These are phyloP conservation scores for Uropsilus gracilis DNA, from an alignment of 2,113 vertebrate species.

Conservation along the genomic window DNA sequence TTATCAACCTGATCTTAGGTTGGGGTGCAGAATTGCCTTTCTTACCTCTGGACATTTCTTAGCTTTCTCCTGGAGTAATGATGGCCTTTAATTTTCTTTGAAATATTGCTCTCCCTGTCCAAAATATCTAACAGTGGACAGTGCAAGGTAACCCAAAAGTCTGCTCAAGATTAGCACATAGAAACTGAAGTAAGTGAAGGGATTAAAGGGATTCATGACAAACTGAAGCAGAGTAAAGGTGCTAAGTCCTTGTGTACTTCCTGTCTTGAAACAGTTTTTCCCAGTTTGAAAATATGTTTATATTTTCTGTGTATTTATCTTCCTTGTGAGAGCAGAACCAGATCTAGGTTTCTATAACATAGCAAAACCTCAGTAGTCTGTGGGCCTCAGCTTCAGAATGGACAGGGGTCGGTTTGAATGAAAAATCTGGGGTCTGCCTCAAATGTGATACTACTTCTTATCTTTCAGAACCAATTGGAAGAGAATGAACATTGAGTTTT, in stretches of 20 bases:
- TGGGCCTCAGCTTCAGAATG: neutral
- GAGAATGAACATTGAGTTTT: conserved; percentile 8
- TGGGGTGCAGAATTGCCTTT: too few species aligned
- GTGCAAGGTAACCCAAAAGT: neutral
- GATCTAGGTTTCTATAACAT: neutral
- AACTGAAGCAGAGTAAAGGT: neutral
- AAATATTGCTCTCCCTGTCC: too few species aligned
- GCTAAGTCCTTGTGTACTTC: neutral
- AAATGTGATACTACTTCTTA: neutral
- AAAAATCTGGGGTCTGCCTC: neutral
- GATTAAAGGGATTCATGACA: neutral
- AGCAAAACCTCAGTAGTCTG: neutral
- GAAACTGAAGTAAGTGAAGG: neutral
- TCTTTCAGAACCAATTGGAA: conserved; percentile 4
- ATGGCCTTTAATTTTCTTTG: too few species aligned
- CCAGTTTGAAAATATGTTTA: neutral
- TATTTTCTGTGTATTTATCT: neutral
- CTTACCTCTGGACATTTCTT: too few species aligned
- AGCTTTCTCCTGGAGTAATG: too few species aligned
- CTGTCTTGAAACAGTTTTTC: neutral
- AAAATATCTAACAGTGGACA: too few species aligned
- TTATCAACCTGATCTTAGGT: too few species aligned
- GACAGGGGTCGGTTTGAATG: neutral
- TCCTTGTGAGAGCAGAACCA: neutral
- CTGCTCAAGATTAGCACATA: neutral